Conservation (phyloP, 2,888 invertebrate genomes). For the Drosophila robusta region DNA sequence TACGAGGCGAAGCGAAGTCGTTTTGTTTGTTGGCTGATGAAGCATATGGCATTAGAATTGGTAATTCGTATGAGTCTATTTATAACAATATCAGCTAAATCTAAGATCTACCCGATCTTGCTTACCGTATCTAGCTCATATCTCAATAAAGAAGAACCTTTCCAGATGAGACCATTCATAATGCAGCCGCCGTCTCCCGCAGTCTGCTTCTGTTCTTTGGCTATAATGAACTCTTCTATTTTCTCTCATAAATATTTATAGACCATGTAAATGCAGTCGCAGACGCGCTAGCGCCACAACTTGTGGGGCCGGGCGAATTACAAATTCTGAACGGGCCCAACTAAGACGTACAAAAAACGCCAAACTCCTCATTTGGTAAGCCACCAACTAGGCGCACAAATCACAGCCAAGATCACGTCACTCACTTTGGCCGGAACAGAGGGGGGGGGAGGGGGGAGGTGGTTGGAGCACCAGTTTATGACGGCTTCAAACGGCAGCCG, state of each 20-base stretch:
- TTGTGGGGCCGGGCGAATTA: conserved; percentile 76
- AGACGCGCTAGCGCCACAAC: conserved; percentile 67
- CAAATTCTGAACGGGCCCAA: conserved; percentile 64
- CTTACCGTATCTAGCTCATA: conserved; percentile 19
- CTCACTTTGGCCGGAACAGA: conserved; percentile 3
- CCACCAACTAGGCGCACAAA: conserved; percentile 76
- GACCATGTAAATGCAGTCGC: conserved; percentile 63
- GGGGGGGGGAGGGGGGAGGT: conserved; percentile 1
- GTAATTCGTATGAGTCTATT: neutral
- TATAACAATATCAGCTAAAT: neutral
- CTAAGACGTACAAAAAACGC: conserved; percentile 42
- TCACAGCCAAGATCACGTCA: conserved; percentile 31
- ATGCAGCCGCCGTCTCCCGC: neutral
- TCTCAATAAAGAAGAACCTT: neutral
- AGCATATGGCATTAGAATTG: conserved; percentile 17
- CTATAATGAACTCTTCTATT: conserved; percentile 69
- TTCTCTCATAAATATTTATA: conserved; percentile 76
- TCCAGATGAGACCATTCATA: conserved; percentile 34
- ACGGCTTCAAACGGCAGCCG: conserved; percentile 74
- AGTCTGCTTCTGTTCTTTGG: neutral
- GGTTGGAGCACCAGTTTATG: conserved; percentile 61
- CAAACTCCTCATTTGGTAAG: conserved; percentile 78
- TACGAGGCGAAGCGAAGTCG: conserved; percentile 1
- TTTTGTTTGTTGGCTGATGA: conserved; percentile 14
- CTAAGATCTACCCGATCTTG: neutral